Evolutionary conservation across 2,113 vertebrate genomes (phyloP).

Genomic region (Aspidoscelis tigris): DNA sequence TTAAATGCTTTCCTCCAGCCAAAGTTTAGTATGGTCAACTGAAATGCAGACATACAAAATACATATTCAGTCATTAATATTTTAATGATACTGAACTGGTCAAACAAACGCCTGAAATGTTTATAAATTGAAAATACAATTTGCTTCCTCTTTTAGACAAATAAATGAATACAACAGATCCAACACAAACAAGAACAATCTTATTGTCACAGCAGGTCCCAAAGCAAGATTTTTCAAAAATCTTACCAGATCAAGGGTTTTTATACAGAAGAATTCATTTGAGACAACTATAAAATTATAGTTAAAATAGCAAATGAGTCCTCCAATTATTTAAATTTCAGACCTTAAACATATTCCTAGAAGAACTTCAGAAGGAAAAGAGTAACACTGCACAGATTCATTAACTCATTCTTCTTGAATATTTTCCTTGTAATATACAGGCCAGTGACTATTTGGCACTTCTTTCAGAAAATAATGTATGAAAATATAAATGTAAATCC

Average conservation of each 20-base stretch:
- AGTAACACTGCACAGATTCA: background rate
- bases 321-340: background rate
- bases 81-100: slow-evolving; percentile 52
- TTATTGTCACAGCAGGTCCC: too few relatives aligned
- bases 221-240: background rate
- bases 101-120: slow-evolving; percentile 29
- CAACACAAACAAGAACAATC: background rate
- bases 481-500: too few relatives aligned
- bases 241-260: background rate
- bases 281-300: too few relatives aligned
- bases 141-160: background rate
- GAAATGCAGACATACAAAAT: slow-evolving; percentile 66
- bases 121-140: slow-evolving; percentile 39
- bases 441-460: background rate
- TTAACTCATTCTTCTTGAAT: background rate
- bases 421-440: background rate
- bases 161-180: background rate
- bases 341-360: too few relatives aligned
- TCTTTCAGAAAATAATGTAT: background rate
- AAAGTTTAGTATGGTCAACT: slow-evolving; percentile 84
- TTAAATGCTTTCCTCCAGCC: slow-evolving; percentile 89
- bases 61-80: slow-evolving; percentile 38
- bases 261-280: background rate
- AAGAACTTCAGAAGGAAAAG: background rate
- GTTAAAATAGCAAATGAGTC: background rate